Evolutionary conservation across 2,797 vertebrate species (phyloP), one percentile per base, ranked within the genome.

Genomic region (Scyliorhinus canicula): DNA sequence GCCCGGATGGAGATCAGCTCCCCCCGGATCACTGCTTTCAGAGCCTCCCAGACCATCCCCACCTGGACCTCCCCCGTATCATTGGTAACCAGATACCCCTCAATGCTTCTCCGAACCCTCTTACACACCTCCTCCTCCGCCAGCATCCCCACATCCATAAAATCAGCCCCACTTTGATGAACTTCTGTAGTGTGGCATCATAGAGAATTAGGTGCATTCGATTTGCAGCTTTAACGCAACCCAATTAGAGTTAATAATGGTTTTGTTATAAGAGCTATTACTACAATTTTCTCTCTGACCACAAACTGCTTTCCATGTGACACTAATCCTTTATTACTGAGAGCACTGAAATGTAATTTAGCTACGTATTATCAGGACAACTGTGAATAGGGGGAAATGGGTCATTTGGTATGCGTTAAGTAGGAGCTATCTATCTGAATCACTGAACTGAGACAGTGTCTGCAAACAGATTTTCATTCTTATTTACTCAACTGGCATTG

Each of bases 401-500:
- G 95, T 95, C 95, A 95, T 95, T 95, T 95, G 71, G 95, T 95
- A 69, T 50, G 79, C 85, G 60, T 96, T 95, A 96, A 96, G 95
- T 95, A 95, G 1, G 95, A 96, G 96, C 95, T 96, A 95, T 96
- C 96, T 96, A 95, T 95, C 96, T 96, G 95, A 88, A 91, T 95
- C 96, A 96, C 21, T 95, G 96, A 96, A 96, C 96, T 95, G 93
- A 96, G 95, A 95, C 93, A 71, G 93, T 52, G 67, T n/a, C 69
- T 40, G 77, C 95, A 96, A 96, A 96, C 93, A 95, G 96, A 95
- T 96, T 95, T 96, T 95, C 95, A 79, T 95, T 96, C 95, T 96
- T 96, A 97, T 55, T 96, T 60, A 35, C 52, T 35, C 85, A 28
- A 0, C 50, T 86, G 47, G 26, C 47, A 86, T 31, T 12, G 84